A percentile compares a stretch with the other conserved stretches of the same genome.
phyloP scores from a whole-genome alignment of 2,797 vertebrate species.

The Labroides dimidiatus region DNA sequence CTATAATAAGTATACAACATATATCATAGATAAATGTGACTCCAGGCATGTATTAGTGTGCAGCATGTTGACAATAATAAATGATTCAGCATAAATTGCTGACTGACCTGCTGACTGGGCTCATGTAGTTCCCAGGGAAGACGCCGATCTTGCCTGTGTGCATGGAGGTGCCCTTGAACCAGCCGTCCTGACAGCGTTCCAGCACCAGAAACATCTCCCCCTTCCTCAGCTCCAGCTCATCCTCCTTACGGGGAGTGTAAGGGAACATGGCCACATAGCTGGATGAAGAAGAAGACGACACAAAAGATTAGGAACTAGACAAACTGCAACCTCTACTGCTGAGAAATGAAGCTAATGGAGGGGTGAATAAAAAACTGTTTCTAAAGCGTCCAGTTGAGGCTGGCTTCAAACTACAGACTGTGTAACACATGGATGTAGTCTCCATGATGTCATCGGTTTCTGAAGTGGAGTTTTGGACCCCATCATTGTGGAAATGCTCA shows the following conservation, averaged over 20 bases:
- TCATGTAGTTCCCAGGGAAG: constrained; percentile 99
- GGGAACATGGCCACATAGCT: constrained; percentile 98
- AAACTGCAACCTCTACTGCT: background rate
- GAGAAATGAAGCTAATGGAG: no score
- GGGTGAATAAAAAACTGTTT: no score
- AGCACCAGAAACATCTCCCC: constrained; percentile 99
- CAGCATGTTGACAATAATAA: constrained; percentile 22
- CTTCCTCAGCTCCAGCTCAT: constrained; percentile 97
- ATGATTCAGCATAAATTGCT: background rate
- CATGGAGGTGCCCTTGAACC: constrained; percentile 99
- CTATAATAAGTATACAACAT: background rate
- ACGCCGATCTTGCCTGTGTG: constrained; percentile 98
- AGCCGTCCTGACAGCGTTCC: constrained; percentile 98
- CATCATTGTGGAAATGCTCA: no score
- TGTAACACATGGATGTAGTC: no score
- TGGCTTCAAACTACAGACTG: no score
- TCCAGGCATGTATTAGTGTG: background rate
- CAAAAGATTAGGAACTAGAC: constrained; percentile 12
- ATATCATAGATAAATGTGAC: background rate
- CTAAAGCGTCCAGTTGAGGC: no score
- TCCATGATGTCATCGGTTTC: no score
- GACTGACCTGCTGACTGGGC: constrained; percentile 93
- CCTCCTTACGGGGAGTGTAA: constrained; percentile 95
- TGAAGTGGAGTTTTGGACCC: no score
- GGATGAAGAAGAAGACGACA: constrained; percentile 23